These are phyloP conservation scores for Pterobdella sp. DNA, from an alignment of 2,888 invertebrate species.

Conservation along the genomic window DNA sequence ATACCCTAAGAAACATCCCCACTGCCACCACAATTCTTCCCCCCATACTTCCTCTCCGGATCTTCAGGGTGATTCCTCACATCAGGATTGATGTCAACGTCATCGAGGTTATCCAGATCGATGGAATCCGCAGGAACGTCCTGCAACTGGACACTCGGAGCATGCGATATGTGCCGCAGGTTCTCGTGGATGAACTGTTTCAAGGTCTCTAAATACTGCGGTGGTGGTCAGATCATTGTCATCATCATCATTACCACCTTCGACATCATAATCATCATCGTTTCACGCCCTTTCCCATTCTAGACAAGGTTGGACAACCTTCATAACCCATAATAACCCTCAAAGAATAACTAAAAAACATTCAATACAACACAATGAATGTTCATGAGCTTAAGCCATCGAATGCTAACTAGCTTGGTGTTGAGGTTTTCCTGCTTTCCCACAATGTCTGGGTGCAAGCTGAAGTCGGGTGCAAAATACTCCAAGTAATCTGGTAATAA, in stretches of 20 bases:
- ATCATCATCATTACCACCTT: no score
- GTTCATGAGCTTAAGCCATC: not conserved
- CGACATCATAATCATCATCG: no score
- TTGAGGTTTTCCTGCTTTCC: slow-evolving; percentile 61
- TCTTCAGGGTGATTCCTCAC: not conserved
- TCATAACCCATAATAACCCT: no score
- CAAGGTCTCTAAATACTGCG: slow-evolving; percentile 94
- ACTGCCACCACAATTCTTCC: not conserved
- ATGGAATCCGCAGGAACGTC: slow-evolving; percentile 70
- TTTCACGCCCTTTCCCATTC: no score
- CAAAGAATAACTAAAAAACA: not conserved
- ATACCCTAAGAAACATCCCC: not conserved
- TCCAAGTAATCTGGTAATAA: slow-evolving; percentile 71
- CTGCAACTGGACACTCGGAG: slow-evolving; percentile 85
- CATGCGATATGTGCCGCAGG: slow-evolving; percentile 89
- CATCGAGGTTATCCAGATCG: slow-evolving; percentile 44
- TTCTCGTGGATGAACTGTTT: slow-evolving; percentile 90
- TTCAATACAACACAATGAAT: not conserved
- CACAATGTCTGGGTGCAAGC: slow-evolving; percentile 88
- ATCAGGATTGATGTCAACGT: slow-evolving; percentile 39
- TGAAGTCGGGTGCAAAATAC: slow-evolving; percentile 94
- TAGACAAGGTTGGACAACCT: no score
- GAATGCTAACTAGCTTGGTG: slow-evolving; percentile 30
- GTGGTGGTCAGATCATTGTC: slow-evolving; percentile 44
- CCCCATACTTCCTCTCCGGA: not conserved